Evolutionary conservation across 30 jellyfish, hydroid and myxozoan species (phyloP).

Genomic region (Aurelia coerulea): DNA sequence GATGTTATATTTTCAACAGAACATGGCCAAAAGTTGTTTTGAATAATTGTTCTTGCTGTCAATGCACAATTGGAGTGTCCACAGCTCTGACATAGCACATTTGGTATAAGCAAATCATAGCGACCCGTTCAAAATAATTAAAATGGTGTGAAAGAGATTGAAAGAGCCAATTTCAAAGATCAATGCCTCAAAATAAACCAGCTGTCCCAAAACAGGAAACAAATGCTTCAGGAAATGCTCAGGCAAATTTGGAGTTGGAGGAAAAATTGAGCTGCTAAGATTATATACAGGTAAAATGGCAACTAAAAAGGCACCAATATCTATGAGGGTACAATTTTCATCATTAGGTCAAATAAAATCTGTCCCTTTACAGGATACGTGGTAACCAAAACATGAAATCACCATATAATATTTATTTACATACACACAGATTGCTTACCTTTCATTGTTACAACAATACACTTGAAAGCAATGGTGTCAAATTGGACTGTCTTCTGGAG

Average conservation of each 20-base stretch:
- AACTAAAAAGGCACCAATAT: too few relatives aligned
- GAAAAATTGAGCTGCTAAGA: too few relatives aligned
- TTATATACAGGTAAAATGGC: too few relatives aligned
- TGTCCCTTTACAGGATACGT: neutral
- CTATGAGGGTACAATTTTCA: too few relatives aligned
- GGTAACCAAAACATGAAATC: neutral
- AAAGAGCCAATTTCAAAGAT: neutral
- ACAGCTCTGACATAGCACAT: constrained; percentile 18
- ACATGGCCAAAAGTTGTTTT: constrained; percentile 47
- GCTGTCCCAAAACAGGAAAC: neutral
- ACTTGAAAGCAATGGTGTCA: neutral
- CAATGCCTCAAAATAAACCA: neutral
- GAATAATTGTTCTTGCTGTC: constrained; percentile 28
- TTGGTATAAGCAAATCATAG: constrained; percentile 30
- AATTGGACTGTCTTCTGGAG: constrained; percentile 9
- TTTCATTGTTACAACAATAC: constrained; percentile 19
- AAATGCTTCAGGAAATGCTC: too few relatives aligned
- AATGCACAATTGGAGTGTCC: constrained; percentile 4
- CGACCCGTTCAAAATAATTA: constrained; percentile 16
- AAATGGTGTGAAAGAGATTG: neutral
- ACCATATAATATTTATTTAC: neutral
- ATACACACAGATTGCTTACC: constrained; percentile 8
- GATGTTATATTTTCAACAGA: constrained; percentile 14
- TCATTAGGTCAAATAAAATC: neutral
- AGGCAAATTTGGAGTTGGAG: too few relatives aligned